These are phyloP conservation scores for Streblospio benedicti DNA, from an alignment of 1,140 invertebrate species.

Conservation along the genomic window DNA sequence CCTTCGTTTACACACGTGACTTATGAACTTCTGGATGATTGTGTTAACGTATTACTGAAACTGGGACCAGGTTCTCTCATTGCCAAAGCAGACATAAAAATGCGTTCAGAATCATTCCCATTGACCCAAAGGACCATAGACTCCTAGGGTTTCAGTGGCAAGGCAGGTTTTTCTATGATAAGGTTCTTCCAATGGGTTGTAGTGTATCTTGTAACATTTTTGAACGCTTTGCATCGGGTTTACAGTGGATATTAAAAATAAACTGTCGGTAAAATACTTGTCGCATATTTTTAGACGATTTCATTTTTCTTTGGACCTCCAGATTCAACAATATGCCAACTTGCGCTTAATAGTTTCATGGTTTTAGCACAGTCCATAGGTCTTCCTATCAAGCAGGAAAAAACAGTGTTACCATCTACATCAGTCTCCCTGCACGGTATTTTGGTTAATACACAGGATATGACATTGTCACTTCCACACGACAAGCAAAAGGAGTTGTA, in stretches of 20 bases:
- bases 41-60: not conserved
- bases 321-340: not conserved
- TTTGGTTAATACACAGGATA: too few relatives aligned
- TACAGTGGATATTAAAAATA: not conserved
- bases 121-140: not conserved
- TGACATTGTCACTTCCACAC: too few relatives aligned
- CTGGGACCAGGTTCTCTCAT: not conserved
- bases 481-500: too few relatives aligned
- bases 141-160: not conserved
- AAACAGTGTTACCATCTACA: too few relatives aligned
- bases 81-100: not conserved
- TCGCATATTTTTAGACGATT: conserved; percentile 2
- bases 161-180: not conserved
- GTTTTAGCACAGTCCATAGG: too few relatives aligned
- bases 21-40: not conserved
- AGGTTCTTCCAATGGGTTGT: not conserved
- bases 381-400: too few relatives aligned
- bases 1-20: not conserved
- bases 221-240: not conserved
- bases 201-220: not conserved
- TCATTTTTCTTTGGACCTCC: not conserved
- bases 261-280: not conserved
- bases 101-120: not conserved
- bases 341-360: too few relatives aligned
- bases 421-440: too few relatives aligned